A percentile compares a stretch with the other conserved stretches of the same genome.
These are phyloP conservation scores for Agelaius tricolor DNA, from an alignment of 2,113 vertebrate genomes.

Conservation along the genomic window DNA sequence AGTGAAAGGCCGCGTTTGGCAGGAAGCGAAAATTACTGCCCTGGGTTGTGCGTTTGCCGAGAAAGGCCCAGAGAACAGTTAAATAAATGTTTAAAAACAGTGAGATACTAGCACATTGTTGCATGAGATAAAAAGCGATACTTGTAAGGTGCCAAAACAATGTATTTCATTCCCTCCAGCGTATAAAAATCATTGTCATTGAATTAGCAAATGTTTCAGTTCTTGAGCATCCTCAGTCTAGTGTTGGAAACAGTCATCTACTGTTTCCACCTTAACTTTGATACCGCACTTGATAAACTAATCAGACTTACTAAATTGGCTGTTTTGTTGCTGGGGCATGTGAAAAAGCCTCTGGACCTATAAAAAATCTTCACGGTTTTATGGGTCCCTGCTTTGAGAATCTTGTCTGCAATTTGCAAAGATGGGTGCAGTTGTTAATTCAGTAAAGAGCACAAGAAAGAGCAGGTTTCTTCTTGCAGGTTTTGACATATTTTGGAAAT, in stretches of 20 bases:
- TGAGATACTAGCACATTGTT: accelerated
- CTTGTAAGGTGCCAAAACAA: too few relatives aligned
- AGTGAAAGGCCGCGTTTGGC: accelerated
- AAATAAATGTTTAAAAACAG: accelerated
- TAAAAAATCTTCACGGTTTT: accelerated
- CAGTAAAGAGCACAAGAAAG: not conserved
- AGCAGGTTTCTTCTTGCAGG: too few relatives aligned
- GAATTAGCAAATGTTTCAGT: not conserved
- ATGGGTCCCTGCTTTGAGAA: not conserved
- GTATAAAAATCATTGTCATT: accelerated
- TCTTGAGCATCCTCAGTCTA: not conserved
- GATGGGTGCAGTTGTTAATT: accelerated
- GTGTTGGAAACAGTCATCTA: too few relatives aligned
- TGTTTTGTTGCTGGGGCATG: accelerated
- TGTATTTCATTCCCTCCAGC: accelerated
- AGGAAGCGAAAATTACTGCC: too few relatives aligned
- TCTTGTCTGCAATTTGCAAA: accelerated
- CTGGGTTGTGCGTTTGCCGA: accelerated
- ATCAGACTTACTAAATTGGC: accelerated
- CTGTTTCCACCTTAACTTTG: not conserved
- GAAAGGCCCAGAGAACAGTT: not conserved
- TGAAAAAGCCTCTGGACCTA: accelerated
- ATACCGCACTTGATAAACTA: accelerated
- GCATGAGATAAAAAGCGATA: accelerated
- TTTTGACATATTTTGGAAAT: not conserved